These are phyloP conservation scores for Myotis daubentonii DNA, from an alignment of 2,797 vertebrate genomes.

Conservation along the genomic window DNA sequence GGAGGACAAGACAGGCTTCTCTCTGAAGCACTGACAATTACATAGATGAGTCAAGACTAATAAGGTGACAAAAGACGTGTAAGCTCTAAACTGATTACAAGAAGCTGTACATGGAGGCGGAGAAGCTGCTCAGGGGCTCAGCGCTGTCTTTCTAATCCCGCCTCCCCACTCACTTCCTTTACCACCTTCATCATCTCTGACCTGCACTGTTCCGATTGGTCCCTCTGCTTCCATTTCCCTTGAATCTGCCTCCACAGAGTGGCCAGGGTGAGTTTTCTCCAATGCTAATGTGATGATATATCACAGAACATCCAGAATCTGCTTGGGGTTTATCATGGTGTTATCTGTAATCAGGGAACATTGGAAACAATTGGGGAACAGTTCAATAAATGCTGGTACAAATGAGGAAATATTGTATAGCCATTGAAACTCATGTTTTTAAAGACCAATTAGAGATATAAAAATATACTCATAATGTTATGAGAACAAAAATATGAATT, in stretches of 20 bases:
- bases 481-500: neutral
- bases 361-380: neutral
- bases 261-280: neutral
- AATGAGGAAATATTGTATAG: neutral
- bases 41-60: neutral
- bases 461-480: neutral
- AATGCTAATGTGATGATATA: neutral
- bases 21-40: neutral
- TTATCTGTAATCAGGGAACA: conserved; percentile 2
- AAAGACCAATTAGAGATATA: neutral
- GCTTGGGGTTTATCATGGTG: neutral
- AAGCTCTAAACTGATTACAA: neutral
- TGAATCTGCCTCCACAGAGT: neutral
- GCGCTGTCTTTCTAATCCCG: too few species aligned
- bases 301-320: neutral
- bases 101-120: neutral
- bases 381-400: neutral
- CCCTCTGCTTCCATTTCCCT: neutral
- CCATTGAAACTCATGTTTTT: neutral
- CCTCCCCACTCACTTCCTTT: neutral
- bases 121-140: neutral
- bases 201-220: neutral
- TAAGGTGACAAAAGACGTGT: neutral
- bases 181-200: neutral
- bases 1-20: neutral